Conservation (phyloP, 1,140 invertebrate species). For the Eubasilissa regina region DNA sequence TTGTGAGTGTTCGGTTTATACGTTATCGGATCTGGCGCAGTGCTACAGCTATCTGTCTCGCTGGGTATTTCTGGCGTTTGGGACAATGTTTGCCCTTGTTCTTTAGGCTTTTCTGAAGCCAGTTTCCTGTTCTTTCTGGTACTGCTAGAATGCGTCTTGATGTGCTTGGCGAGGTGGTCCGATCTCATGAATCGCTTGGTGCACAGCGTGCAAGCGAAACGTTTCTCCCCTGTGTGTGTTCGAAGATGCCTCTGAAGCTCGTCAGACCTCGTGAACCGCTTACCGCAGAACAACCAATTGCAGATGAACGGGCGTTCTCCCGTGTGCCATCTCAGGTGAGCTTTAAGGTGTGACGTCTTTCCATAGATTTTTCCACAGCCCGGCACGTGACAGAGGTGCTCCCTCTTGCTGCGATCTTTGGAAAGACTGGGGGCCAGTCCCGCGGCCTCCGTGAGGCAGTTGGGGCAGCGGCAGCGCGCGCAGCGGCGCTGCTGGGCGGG, state of each 20-base stretch:
- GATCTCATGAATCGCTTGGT: conserved; percentile 87
- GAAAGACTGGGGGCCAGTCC: conserved; percentile 74
- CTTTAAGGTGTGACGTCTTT: conserved; percentile 92
- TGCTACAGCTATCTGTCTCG: conserved; percentile 49
- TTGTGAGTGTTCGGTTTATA: conserved; percentile 55
- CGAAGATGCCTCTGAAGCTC: conserved; percentile 87
- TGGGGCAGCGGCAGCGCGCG: conserved; percentile 80
- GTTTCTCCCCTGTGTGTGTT: conserved; percentile 88
- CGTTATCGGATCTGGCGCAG: conserved; percentile 30
- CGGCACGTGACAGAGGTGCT: conserved; percentile 92
- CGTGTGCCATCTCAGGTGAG: conserved; percentile 89
- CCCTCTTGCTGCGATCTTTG: conserved; percentile 77
- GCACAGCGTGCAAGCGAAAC: conserved; percentile 83
- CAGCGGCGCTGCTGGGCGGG: conserved; percentile 70
- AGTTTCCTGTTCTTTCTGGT: conserved; percentile 70
- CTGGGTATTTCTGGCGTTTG: conserved; percentile 5
- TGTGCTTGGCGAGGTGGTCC: conserved; percentile 89
- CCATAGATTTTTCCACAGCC: conserved; percentile 94
- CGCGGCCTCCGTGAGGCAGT: conserved; percentile 80
- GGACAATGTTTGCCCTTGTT: background rate
- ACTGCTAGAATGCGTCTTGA: conserved; percentile 83
- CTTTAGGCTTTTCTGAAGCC: conserved; percentile 59
- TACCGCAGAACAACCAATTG: conserved; percentile 87
- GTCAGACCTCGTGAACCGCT: conserved; percentile 91
- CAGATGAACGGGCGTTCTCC: conserved; percentile 85